phyloP scores from a whole-genome alignment of 92 coral and sea anemone species.

The Pocillopora meandrina region DNA sequence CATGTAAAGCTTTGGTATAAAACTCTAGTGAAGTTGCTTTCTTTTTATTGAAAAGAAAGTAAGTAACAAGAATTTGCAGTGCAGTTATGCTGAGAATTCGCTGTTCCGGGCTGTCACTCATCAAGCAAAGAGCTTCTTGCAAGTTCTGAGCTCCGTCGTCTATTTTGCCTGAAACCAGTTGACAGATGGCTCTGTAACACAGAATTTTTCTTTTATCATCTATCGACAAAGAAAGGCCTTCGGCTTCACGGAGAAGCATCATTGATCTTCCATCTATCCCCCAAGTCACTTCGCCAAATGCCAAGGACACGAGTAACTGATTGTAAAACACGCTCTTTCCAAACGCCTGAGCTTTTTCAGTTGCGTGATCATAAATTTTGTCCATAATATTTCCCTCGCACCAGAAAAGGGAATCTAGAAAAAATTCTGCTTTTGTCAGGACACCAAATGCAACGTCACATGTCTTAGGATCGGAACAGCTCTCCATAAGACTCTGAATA shows the following conservation, averaged over 20 bases:
- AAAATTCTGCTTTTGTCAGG: conserved; percentile 4
- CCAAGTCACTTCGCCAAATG: neutral
- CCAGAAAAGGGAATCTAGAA: too few species aligned
- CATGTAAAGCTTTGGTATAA: too few species aligned
- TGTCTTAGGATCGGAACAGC: neutral
- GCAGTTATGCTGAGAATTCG: too few species aligned
- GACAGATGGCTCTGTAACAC: conserved; percentile 10
- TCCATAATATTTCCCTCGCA: neutral
- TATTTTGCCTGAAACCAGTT: too few species aligned
- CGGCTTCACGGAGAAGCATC: neutral
- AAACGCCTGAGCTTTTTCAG: neutral
- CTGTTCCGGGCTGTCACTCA: neutral
- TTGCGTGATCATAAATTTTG: conserved; percentile 27
- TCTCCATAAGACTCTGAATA: neutral
- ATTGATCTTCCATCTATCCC: neutral
- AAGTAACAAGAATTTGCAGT: too few species aligned
- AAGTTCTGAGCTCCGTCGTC: neutral
- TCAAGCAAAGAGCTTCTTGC: neutral
- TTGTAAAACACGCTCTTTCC: neutral
- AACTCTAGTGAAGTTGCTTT: too few species aligned
- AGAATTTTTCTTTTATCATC: neutral
- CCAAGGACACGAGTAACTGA: neutral
- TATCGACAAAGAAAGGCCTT: neutral
- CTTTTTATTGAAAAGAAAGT: too few species aligned
- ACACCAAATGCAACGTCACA: neutral